Evolutionary conservation across 2,113 vertebrate species (phyloP).

Genomic region (Galbula dea): DNA sequence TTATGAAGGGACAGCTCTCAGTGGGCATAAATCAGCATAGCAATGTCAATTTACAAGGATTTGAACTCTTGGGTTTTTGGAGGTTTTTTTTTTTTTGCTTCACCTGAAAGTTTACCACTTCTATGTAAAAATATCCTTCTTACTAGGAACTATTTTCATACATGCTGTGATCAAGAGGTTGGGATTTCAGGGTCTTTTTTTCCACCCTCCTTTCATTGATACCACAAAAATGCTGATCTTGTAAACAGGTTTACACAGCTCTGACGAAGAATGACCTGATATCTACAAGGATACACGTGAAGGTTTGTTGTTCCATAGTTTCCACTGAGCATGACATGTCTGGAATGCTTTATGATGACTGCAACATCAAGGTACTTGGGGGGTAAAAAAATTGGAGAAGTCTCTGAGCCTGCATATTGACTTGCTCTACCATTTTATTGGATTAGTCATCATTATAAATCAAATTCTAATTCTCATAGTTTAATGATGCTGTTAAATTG

Average conservation of each 20-base stretch:
- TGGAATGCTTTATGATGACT: constrained; percentile 54
- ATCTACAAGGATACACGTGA: constrained; percentile 50
- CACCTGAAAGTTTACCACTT: constrained; percentile 26
- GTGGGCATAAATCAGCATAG: constrained; percentile 48
- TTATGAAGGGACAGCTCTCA: constrained; percentile 44
- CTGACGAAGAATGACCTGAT: constrained; percentile 68
- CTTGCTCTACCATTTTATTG: constrained; percentile 74
- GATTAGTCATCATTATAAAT: constrained; percentile 75
- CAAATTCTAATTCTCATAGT: constrained; percentile 34
- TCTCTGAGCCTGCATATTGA: constrained; percentile 70
- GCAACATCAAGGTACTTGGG: constrained; percentile 63
- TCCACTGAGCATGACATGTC: constrained; percentile 56
- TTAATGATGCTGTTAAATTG: constrained; percentile 57
- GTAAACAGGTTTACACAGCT: constrained; percentile 44
- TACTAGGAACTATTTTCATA: neutral
- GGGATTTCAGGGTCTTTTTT: neutral
- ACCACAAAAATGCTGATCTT: neutral
- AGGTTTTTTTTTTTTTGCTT: neutral
- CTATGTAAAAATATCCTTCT: neutral
- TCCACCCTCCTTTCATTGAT: neutral
- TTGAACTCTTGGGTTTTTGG: neutral
- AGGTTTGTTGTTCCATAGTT: constrained; percentile 65
- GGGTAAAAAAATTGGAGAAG: constrained; percentile 33
- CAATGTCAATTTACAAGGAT: constrained; percentile 42
- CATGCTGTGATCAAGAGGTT: neutral